Percentiles rank a stretch among this genome's conserved stretches.
phyloP scores from a whole-genome alignment of 2,113 vertebrate genomes.

The Andinoacara biseriatus region DNA sequence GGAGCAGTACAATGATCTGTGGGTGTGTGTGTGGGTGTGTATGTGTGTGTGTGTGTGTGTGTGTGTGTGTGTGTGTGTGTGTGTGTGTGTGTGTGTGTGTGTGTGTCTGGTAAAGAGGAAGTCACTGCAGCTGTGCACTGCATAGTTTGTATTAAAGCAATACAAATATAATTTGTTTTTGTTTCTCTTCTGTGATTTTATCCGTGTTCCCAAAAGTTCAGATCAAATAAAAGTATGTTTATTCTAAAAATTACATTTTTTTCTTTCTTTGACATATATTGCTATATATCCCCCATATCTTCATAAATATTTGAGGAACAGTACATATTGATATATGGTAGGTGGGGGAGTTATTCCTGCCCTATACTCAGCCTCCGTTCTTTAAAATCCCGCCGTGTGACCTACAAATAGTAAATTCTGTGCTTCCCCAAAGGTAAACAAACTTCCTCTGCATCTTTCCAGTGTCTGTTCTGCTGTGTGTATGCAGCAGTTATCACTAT shows the following conservation, averaged over 20 bases:
- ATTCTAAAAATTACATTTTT: neutral
- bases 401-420: constrained; percentile 31
- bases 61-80: no score
- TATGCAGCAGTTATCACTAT: constrained; percentile 55
- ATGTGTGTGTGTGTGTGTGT: no score
- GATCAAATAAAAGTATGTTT: neutral
- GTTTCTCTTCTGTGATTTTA: neutral
- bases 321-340: neutral
- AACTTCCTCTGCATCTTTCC: constrained; percentile 8
- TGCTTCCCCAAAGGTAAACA: constrained; percentile 48
- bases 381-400: constrained; percentile 32
- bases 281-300: neutral
- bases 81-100: no score
- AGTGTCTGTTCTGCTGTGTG: constrained; percentile 65
- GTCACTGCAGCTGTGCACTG: no score
- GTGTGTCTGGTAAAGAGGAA: no score
- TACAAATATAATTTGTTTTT: neutral
- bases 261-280: neutral
- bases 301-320: neutral
- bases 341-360: neutral
- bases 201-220: neutral
- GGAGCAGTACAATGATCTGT: neutral
- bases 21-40: no score
- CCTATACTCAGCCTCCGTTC: neutral
- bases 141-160: neutral